Conservation (phyloP, 2,797 vertebrate genomes). For the Danio jaintianensis region DNA sequence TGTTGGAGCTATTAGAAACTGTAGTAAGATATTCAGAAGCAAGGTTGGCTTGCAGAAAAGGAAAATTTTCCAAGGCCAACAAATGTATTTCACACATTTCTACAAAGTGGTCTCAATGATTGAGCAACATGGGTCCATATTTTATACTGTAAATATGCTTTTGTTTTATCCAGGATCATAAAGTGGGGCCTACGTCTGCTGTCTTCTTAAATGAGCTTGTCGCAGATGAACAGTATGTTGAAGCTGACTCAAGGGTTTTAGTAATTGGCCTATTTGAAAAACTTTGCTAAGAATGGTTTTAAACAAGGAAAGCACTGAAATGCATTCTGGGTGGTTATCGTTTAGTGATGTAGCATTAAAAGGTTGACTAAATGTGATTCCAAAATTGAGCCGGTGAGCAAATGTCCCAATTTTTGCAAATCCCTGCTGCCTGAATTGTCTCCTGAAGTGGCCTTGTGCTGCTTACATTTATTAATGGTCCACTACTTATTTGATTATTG, state of each 20-base stretch:
- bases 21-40: no score
- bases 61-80: neutral
- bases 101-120: constrained; percentile 10
- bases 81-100: neutral
- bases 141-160: constrained; percentile 24
- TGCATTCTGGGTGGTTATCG: constrained; percentile 69
- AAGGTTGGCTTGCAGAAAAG: no score
- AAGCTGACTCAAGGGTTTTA: constrained; percentile 57
- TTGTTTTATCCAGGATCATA: constrained; percentile 11
- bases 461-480: constrained; percentile 73
- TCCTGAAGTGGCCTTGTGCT: constrained; percentile 79
- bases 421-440: constrained; percentile 76
- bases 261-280: constrained; percentile 69
- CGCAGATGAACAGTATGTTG: constrained; percentile 55
- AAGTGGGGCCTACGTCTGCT: constrained; percentile 33
- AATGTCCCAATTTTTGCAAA: constrained; percentile 78
- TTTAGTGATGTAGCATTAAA: constrained; percentile 75
- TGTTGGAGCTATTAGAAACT: neutral
- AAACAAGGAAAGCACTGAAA: constrained; percentile 63
- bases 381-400: constrained; percentile 69
- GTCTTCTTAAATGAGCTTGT: constrained; percentile 59
- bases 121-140: neutral
- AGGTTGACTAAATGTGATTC: constrained; percentile 73
- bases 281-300: constrained; percentile 68
- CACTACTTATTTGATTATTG: constrained; percentile 79